Percentiles rank a stretch among this genome's conserved stretches.
These are phyloP conservation scores for Toxonevra muliebris DNA, from an alignment of 2,888 invertebrate genomes.

Conservation along the genomic window DNA sequence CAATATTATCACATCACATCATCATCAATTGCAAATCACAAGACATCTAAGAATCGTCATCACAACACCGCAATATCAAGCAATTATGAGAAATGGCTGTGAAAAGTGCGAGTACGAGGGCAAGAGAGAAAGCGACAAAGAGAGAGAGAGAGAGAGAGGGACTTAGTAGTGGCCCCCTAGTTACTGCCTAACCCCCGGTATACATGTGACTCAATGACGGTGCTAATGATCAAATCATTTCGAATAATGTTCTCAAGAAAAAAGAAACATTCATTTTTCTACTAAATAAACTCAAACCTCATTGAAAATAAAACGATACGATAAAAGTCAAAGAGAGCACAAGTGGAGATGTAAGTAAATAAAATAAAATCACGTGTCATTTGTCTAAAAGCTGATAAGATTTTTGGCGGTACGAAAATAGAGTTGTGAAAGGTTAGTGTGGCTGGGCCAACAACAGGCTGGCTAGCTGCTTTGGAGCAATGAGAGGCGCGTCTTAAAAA, in stretches of 20 bases:
- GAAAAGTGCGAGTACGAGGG: not conserved
- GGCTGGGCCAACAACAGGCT: not conserved
- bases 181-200: too few relatives aligned
- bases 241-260: constrained; percentile 47
- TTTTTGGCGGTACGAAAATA: constrained; percentile 35
- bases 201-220: constrained; percentile 22
- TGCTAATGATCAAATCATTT: constrained; percentile 57
- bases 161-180: too few relatives aligned
- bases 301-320: constrained; percentile 18
- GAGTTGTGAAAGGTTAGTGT: constrained; percentile 45
- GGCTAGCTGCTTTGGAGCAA: too few relatives aligned
- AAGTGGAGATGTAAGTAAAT: constrained; percentile 58
- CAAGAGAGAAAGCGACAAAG: constrained; percentile 14
- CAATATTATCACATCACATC: constrained; percentile 7
- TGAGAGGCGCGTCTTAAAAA: too few relatives aligned
- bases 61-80: constrained; percentile 47
- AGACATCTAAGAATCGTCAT: constrained; percentile 23
- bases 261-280: constrained; percentile 15
- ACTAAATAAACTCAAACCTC: constrained; percentile 19
- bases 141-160: too few relatives aligned
- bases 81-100: constrained; percentile 52
- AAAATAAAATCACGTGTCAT: constrained; percentile 58
- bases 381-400: constrained; percentile 53
- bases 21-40: constrained; percentile 21
- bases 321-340: constrained; percentile 28